Percentiles rank a stretch among this genome's conserved stretches.
These are phyloP conservation scores for Phrynocephalus vlangalii DNA, from an alignment of 2,797 vertebrate genomes.

Conservation along the genomic window DNA sequence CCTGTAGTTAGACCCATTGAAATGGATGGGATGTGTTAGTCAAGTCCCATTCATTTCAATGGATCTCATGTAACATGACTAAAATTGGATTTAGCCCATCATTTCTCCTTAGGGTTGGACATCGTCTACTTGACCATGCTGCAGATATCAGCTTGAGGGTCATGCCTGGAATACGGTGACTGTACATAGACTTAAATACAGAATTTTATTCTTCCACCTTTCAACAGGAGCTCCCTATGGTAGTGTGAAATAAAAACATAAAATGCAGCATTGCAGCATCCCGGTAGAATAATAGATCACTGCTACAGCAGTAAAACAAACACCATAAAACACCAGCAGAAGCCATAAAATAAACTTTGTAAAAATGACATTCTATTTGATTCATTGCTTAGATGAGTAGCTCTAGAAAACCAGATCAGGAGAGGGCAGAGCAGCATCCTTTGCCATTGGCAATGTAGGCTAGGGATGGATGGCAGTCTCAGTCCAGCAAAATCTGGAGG, in stretches of 20 bases:
- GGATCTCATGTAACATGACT: no score
- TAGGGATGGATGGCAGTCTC: no score
- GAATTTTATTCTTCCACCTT: neutral
- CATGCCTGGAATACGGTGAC: neutral
- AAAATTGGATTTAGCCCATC: neutral
- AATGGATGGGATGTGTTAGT: no score
- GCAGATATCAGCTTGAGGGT: neutral
- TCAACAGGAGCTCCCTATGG: neutral
- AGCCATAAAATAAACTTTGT: neutral
- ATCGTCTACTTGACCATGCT: neutral
- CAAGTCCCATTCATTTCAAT: no score
- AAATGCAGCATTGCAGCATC: neutral
- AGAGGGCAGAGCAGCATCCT: no score
- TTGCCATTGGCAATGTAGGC: no score
- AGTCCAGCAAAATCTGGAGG: no score
- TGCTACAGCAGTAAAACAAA: neutral
- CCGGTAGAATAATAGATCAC: neutral
- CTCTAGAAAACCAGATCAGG: neutral
- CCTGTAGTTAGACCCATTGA: no score
- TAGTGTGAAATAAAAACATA: neutral
- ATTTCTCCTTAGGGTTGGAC: neutral
- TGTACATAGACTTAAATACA: neutral
- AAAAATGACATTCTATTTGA: neutral
- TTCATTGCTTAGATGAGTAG: neutral
- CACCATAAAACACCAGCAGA: neutral